Conservation (phyloP, 2,113 vertebrate species). For the Clarias gariepinus region DNA sequence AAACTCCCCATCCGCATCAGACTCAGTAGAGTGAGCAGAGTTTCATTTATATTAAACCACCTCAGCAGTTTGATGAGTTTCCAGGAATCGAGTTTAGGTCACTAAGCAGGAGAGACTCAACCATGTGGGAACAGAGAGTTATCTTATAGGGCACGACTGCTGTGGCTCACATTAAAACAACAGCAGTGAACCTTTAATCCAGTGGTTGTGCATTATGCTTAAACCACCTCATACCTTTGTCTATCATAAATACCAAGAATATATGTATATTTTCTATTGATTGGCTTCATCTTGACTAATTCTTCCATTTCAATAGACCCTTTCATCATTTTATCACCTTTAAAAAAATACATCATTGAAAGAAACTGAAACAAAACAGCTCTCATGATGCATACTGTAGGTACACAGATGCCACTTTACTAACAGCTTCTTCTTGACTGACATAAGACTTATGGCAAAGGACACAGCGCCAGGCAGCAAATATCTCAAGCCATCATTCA, state of each 20-base stretch:
- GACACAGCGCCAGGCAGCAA: background rate
- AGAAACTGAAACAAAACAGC: background rate
- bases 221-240: too few species aligned
- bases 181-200: background rate
- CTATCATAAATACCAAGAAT: background rate
- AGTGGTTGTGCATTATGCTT: background rate
- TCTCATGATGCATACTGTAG: background rate
- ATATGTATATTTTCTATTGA: background rate
- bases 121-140: background rate
- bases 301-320: background rate
- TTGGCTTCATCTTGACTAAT: background rate
- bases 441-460: background rate
- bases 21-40: conserved; percentile 34
- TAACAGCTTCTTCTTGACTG: background rate
- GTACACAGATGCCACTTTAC: background rate
- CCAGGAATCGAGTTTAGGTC: conserved; percentile 12
- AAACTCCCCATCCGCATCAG: conserved; percentile 27
- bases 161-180: conserved; percentile 20
- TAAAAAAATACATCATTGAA: background rate
- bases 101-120: conserved; percentile 25
- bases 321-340: background rate
- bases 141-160: background rate
- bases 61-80: conserved; percentile 44
- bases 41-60: conserved; percentile 49
- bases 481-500: background rate